Base-by-base conservation (phyloP, 2,113 vertebrate species). In the Periophthalmus modestus region DNA sequence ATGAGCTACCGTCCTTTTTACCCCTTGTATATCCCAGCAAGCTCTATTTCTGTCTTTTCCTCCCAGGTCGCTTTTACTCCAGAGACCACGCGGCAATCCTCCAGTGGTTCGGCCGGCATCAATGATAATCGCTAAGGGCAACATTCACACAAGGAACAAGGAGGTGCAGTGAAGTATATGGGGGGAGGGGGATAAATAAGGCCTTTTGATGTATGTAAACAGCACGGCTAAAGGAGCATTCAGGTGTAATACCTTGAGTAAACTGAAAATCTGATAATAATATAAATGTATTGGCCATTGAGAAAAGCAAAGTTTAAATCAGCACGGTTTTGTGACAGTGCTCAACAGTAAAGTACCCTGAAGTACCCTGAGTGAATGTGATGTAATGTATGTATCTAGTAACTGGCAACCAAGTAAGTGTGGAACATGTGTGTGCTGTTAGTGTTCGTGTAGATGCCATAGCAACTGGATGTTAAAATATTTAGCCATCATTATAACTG, bases 61-160 rank as follows among this genome's bases (percentile, higher is more conserved):
- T 78, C 71, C 33, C 68, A 68, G 75, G 77, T 81, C 54, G 79
- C 82, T 75, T 83, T 87, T 62, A 87, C 83, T 74, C 63, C 10
- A 2, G 47, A 83, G 57, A 81, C 57, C 33, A 50, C 3, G 16
- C 75, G 39, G 68, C 77, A 83, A 69, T 67, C 75, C 79, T 88
- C 57, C 24, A 28, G 73, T 59, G 72, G 77, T 77, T 77, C 43
- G 1, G 80, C 77, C 87, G 68, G 80, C 85, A 87, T 76, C 76
- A 81, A 70, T 75, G 73, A 81, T 88, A 82, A 87, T 80, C 2
- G 76, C 87, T 72, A 55, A 76, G 82, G 83, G 82, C 73, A 2
- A 24, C 33, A 68, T 83, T 75, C 48, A 43, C 65, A 85, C 83
- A 91, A 86, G 80, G 82, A 77, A 79, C 58, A 75, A 80, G 72